Percentiles rank a stretch among this genome's conserved stretches.
Evolutionary conservation across 2,888 invertebrate species (phyloP).

Genomic region (Chalcis sispes): DNA sequence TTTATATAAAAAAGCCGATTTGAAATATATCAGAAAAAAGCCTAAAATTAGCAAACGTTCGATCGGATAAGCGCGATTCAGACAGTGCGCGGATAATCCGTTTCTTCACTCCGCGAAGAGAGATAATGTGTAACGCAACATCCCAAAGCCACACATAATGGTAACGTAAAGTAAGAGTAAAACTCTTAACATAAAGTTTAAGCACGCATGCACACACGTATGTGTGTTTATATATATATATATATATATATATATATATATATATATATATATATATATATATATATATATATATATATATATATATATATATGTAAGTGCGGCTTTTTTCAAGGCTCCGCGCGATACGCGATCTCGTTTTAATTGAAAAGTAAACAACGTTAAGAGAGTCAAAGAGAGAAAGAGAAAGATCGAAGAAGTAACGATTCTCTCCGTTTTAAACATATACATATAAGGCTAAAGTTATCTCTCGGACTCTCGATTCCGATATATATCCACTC

Average conservation of each 20-base stretch:
- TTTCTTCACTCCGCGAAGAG: too few species aligned
- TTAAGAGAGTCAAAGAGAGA: constrained; percentile 9
- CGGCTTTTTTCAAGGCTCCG: too few species aligned
- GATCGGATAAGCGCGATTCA: constrained; percentile 14
- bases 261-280: too few species aligned
- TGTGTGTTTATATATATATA: too few species aligned
- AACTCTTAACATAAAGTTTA: too few species aligned
- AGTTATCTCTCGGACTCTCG: constrained; percentile 27
- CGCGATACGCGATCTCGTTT: constrained; percentile 46
- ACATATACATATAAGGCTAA: too few species aligned
- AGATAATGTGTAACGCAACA: constrained; percentile 17
- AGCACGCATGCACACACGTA: too few species aligned
- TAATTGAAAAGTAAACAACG: constrained; percentile 55
- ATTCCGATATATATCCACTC: constrained; percentile 29
- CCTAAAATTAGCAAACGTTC: constrained; percentile 41
- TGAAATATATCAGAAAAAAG: too few species aligned
- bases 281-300: too few species aligned
- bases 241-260: too few species aligned
- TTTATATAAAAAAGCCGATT: too few species aligned
- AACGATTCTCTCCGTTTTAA: not conserved
- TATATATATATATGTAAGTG: too few species aligned
- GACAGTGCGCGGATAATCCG: not conserved
- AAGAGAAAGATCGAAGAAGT: not conserved
- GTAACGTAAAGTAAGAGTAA: constrained; percentile 19
- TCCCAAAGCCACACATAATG: not conserved